Base-by-base conservation (phyloP, 2,888 invertebrate species). In the Macrophya annulata region DNA sequence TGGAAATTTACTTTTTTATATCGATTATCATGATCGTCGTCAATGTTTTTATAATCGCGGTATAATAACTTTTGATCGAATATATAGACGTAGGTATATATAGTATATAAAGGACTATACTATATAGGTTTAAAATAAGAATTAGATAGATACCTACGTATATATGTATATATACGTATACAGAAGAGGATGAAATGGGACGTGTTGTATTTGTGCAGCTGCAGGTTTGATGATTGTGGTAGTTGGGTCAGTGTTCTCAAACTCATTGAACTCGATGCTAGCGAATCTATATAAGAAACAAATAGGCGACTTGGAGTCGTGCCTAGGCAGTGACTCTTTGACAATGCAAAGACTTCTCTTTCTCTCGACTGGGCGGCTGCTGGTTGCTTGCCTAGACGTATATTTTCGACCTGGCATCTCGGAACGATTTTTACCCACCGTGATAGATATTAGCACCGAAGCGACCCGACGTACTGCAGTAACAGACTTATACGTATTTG, bases 321-420 rank as follows among this genome's bases (percentile, higher is more conserved):
- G 92, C 92, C 93, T 91, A 90, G 90, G 89, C 89, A 90, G 89
- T 90, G 92, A 91, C 92, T 92, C 92, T 91, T 90, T 89, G 91
- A 89, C 91, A 91, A 93, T 93, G 91, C 89, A 87, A 92, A 93
- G 91, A 93, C 91, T 87, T 87, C 87, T 88, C 89, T 86, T 86
- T 88, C 77, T 77, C 55, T 77, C 77, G 12, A 37, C 40, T 62
- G 43, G 25, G n/a, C 68, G 37, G 45, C 45, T 48, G 40, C 59
- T 62, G 3, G 5, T 59, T 12, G 21, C 31, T 55, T 45, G 25
- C 81, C 59, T 62, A 81, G 62, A 40, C 48, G 83, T 83, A 68
- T 83, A 83, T 83, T 83, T 83, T 68, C 43, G 83, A 83, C 65
- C 83, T 68, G 68, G 81, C 81, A 81, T 81, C 43, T 65, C 25